These are phyloP conservation scores for Pammene aurita DNA, from an alignment of 2,888 invertebrate species.

Conservation along the genomic window DNA sequence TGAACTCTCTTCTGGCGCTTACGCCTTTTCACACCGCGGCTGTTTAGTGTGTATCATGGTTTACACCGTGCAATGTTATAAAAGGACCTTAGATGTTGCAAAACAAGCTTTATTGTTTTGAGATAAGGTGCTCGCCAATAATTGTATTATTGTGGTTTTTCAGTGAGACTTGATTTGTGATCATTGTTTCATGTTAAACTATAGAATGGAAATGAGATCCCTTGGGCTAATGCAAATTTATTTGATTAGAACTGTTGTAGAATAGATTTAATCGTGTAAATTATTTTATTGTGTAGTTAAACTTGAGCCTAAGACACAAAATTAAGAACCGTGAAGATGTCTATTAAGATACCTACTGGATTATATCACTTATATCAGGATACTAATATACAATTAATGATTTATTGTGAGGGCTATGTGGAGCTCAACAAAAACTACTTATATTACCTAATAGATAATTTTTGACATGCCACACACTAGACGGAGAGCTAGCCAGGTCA, in stretches of 20 bases:
- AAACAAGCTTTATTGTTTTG: neutral
- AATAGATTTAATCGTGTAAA: neutral
- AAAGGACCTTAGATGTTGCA: neutral
- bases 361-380: too few species aligned
- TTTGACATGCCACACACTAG: too few species aligned
- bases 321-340: too few species aligned
- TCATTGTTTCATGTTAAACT: slow-evolving; percentile 33
- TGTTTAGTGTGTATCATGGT: slow-evolving; percentile 3
- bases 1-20: neutral
- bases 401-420: too few species aligned
- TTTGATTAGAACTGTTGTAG: slow-evolving; percentile 7
- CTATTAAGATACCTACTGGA: too few species aligned
- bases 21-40: neutral
- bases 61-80: slow-evolving; percentile 14
- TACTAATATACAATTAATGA: too few species aligned
- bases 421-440: too few species aligned
- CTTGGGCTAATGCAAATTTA: slow-evolving; percentile 13
- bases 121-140: neutral
- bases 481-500: too few species aligned
- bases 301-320: neutral
- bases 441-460: too few species aligned
- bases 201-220: slow-evolving; percentile 23
- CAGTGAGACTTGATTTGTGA: slow-evolving; percentile 38
- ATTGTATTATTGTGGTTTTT: slow-evolving; percentile 1
- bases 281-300: neutral